A percentile compares a stretch with the other conserved stretches of the same genome.
phyloP scores from a whole-genome alignment of 1,140 invertebrate species.

The Diorhabda sublineata region DNA sequence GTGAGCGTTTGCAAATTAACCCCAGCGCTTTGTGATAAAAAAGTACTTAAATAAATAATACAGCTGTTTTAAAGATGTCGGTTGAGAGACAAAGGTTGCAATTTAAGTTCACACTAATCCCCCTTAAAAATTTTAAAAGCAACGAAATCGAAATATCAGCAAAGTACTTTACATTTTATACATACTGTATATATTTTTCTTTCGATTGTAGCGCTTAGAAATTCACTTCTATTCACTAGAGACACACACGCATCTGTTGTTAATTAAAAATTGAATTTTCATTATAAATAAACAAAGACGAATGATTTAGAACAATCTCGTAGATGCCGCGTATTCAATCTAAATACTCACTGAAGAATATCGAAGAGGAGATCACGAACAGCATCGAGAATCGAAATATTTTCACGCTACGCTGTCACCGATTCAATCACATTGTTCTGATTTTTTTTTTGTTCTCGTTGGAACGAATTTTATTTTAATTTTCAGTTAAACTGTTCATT shows the following conservation, averaged over 20 bases:
- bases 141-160: too few relatives aligned
- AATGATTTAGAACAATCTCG: background rate
- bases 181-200: background rate
- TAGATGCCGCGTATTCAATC: constrained; percentile 4
- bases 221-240: background rate
- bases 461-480: background rate
- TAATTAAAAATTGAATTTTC: background rate
- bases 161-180: too few relatives aligned
- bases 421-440: constrained; percentile 7
- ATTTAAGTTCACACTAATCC: too few relatives aligned
- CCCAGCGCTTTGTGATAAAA: too few relatives aligned
- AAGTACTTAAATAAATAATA: too few relatives aligned
- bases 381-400: constrained; percentile 10
- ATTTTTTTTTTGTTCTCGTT: constrained; percentile 1
- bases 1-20: too few relatives aligned
- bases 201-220: background rate
- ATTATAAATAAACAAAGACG: background rate
- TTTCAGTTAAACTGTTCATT: constrained; percentile 11
- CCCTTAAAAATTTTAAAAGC: too few relatives aligned
- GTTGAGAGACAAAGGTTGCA: too few relatives aligned
- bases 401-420: constrained; percentile 10
- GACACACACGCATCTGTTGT: background rate
- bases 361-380: constrained; percentile 3
- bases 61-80: too few relatives aligned
- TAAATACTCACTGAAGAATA: constrained; percentile 15